A percentile compares a stretch with the other conserved stretches of the same genome.
Conservation (phyloP, 2,888 invertebrate species). For the Diabrotica balteata region DNA sequence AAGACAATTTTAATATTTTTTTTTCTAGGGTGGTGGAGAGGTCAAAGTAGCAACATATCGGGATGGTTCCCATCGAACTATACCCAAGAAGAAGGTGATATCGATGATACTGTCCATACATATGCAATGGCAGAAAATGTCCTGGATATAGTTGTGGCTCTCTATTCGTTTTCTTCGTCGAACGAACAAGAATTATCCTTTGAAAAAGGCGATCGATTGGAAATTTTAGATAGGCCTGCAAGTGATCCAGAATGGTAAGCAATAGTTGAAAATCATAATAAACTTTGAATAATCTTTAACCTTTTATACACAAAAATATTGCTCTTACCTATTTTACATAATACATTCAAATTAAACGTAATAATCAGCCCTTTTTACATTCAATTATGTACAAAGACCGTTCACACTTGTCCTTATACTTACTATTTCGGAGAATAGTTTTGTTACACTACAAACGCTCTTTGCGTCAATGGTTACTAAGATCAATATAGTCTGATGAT, state of each 20-base stretch:
- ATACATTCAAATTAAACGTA: no score
- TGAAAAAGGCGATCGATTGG: conserved; percentile 94
- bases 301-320: no score
- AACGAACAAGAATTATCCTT: conserved; percentile 96
- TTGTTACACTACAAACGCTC: no score
- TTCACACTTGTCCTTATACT: no score
- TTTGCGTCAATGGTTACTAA: no score
- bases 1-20: conserved; percentile 23
- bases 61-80: conserved; percentile 99
- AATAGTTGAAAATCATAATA: neutral
- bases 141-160: conserved; percentile 93
- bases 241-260: conserved; percentile 95
- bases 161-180: conserved; percentile 92
- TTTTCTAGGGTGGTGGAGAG: conserved; percentile 90
- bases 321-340: no score
- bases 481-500: no score
- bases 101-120: conserved; percentile 87
- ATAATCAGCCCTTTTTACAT: neutral
- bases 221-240: conserved; percentile 94
- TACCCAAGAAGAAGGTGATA: conserved; percentile 89
- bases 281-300: no score
- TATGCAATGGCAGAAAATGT: conserved; percentile 95
- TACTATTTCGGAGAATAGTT: no score
- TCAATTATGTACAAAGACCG: no score
- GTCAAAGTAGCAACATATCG: conserved; percentile 74